A percentile compares a stretch with the other conserved stretches of the same genome.
Evolutionary conservation across 2,797 vertebrate species (phyloP).

Genomic region (Lates japonicus): DNA sequence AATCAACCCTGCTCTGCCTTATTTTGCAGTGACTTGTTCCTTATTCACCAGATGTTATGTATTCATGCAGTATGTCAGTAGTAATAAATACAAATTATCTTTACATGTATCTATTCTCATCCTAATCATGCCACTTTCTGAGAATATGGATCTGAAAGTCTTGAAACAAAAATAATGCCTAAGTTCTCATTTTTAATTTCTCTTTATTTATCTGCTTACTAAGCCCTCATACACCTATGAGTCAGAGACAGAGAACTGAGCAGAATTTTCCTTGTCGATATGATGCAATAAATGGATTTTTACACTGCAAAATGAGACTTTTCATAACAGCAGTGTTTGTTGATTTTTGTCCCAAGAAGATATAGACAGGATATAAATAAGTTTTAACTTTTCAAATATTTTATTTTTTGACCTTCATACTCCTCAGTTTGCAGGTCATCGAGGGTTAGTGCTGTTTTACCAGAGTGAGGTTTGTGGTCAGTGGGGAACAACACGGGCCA

Average conservation of each 20-base stretch:
- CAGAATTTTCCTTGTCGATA: conserved; percentile 42
- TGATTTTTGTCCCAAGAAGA: conserved; percentile 17
- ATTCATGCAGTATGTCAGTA: background rate
- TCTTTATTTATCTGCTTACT: conserved; percentile 48
- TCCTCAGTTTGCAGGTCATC: conserved; percentile 13
- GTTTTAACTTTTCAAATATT: background rate
- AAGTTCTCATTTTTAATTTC: conserved; percentile 70
- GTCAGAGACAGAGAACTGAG: conserved; percentile 50
- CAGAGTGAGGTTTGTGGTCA: conserved; percentile 54
- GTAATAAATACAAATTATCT: background rate
- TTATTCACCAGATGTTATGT: background rate
- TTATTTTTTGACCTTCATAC: background rate
- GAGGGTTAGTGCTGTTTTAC: background rate
- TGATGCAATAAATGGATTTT: conserved; percentile 36
- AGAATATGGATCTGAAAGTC: conserved; percentile 67
- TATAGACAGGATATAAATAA: background rate
- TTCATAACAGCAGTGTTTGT: background rate
- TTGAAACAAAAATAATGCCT: conserved; percentile 32
- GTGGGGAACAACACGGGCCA: conserved; percentile 53
- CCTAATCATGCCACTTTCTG: conserved; percentile 1
- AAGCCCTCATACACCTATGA: conserved; percentile 50
- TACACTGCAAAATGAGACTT: background rate
- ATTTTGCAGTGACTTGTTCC: background rate
- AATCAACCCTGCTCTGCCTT: background rate
- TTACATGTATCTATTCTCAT: background rate